A percentile compares a stretch with the other conserved stretches of the same genome.
Conservation (phyloP, 2,113 vertebrate species). For the Muntiacus reevesi region DNA sequence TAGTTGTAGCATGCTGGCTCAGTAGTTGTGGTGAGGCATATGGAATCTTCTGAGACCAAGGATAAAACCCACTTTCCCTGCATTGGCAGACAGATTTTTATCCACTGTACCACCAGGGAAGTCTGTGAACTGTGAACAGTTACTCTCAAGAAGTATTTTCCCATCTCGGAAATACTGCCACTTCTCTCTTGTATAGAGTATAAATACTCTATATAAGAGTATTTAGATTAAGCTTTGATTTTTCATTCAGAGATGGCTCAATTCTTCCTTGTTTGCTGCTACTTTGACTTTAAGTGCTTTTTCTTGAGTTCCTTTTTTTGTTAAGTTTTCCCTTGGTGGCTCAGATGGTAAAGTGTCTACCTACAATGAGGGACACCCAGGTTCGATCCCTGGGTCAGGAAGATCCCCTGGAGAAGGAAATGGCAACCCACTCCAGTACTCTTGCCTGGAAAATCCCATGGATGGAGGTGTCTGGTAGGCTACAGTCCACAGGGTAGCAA, state of each 20-base stretch:
- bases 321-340: background rate
- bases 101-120: background rate
- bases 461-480: background rate
- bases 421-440: background rate
- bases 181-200: background rate
- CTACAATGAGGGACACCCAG: background rate
- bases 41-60: background rate
- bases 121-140: background rate
- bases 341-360: background rate
- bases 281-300: background rate
- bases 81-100: background rate
- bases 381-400: background rate
- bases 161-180: background rate
- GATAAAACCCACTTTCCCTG: background rate
- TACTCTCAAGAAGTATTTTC: background rate
- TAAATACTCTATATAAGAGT: background rate
- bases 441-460: background rate
- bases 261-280: background rate
- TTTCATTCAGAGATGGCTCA: background rate
- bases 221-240: background rate
- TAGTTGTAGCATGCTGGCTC: background rate
- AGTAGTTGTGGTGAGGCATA: background rate
- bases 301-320: conserved; percentile 4
- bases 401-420: background rate
- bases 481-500: background rate